These are phyloP conservation scores for Diadromus collaris DNA, from an alignment of 2,888 invertebrate genomes.

Conservation along the genomic window DNA sequence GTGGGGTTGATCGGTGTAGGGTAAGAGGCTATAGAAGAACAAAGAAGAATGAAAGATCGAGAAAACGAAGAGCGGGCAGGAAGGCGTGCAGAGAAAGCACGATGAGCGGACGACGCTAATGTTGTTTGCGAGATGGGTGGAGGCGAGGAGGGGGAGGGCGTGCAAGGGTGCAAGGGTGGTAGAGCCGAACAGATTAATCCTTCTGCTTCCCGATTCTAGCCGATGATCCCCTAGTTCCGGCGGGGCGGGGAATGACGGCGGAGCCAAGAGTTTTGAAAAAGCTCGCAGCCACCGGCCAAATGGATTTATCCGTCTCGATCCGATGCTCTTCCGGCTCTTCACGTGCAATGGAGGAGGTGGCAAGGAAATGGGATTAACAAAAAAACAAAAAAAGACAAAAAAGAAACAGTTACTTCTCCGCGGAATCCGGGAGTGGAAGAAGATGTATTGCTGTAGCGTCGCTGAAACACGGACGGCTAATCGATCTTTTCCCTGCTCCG, in stretches of 20 bases:
- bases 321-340: slow-evolving; percentile 23
- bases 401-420: slow-evolving; percentile 9
- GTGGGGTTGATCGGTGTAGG: background rate
- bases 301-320: slow-evolving; percentile 49
- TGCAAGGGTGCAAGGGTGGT: no score
- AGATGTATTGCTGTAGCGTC: slow-evolving; percentile 55
- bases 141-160: no score
- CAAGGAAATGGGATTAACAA: background rate
- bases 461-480: slow-evolving; percentile 53
- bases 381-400: slow-evolving; percentile 13
- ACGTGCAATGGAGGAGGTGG: slow-evolving; percentile 17
- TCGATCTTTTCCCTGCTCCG: slow-evolving; percentile 51
- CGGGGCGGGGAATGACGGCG: slow-evolving; percentile 5
- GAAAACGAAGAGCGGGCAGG: slow-evolving; percentile 1
- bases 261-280: slow-evolving; percentile 37
- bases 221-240: slow-evolving; percentile 9
- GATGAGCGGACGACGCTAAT: slow-evolving; percentile 51
- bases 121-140: slow-evolving; percentile 49
- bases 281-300: slow-evolving; percentile 34
- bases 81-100: slow-evolving; percentile 14
- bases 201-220: slow-evolving; percentile 25
- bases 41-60: background rate
- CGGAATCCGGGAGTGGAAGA: slow-evolving; percentile 37
- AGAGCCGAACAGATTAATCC: slow-evolving; percentile 50
- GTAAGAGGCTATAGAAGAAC: background rate